Evolutionary conservation across 2,797 vertebrate genomes (phyloP).

Genomic region (Chaetophractus vellerosus): DNA sequence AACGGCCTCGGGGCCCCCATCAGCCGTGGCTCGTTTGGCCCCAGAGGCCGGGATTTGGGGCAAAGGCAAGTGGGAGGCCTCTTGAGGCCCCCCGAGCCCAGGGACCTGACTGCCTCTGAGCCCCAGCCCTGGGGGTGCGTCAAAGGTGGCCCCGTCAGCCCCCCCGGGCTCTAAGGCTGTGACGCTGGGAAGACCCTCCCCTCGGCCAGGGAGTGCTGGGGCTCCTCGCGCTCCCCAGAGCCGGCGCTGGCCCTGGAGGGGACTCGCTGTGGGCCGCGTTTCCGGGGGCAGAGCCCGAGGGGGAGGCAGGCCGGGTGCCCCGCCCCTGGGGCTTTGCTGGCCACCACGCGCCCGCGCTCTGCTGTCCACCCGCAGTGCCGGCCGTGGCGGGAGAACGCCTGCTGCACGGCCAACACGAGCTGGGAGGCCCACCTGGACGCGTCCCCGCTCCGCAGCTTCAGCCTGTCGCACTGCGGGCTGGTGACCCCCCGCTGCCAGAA

Average conservation of each 20-base stretch:
- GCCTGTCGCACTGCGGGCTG: conserved; percentile 94
- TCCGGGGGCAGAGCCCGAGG: too few relatives aligned
- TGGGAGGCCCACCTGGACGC: conserved; percentile 91
- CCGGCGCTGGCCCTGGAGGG: too few relatives aligned
- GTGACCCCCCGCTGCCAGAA: conserved; percentile 92
- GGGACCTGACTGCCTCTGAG: neutral
- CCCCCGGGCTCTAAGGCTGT: too few relatives aligned
- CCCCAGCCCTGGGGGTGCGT: neutral
- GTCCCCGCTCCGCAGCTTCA: conserved; percentile 95
- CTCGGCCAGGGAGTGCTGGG: too few relatives aligned
- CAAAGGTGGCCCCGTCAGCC: too few relatives aligned
- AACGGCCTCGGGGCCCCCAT: neutral
- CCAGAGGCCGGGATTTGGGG: neutral
- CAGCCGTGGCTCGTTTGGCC: neutral
- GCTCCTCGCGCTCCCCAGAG: too few relatives aligned
- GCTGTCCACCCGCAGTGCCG: conserved; percentile 90
- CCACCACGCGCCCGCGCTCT: neutral
- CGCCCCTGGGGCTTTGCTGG: too few relatives aligned
- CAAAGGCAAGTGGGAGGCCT: too few relatives aligned
- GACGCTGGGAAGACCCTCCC: too few relatives aligned
- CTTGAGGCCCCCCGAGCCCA: neutral
- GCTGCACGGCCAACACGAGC: conserved; percentile 93
- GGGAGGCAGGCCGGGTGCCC: too few relatives aligned
- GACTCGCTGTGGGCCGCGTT: too few relatives aligned
- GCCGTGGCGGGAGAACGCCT: conserved; percentile 94